Conservation (phyloP, 1,140 invertebrate species). For the Trichoplusia ni region DNA sequence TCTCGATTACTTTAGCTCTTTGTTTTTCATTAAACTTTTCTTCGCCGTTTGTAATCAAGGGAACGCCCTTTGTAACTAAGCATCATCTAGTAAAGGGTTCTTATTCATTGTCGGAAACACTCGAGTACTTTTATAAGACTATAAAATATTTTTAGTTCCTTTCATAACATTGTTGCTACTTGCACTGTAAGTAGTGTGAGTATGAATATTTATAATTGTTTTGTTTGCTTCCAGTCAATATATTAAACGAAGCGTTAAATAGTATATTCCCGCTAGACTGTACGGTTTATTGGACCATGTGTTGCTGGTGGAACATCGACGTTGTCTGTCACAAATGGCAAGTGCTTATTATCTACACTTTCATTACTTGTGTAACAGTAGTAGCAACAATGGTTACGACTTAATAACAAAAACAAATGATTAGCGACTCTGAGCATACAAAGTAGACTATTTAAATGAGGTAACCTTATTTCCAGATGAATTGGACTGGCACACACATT, state of each 20-base stretch:
- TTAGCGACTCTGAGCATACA: too few relatives aligned
- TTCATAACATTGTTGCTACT: neutral
- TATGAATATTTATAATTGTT: slow-evolving; percentile 24
- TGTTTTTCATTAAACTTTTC: slow-evolving; percentile 78
- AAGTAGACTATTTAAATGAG: too few relatives aligned
- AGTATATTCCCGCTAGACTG: slow-evolving; percentile 19
- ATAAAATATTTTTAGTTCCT: neutral
- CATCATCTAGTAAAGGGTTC: slow-evolving; percentile 7
- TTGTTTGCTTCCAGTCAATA: slow-evolving; percentile 11
- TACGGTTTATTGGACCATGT: slow-evolving; percentile 10
- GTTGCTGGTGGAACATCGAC: neutral
- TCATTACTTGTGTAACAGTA: too few relatives aligned
- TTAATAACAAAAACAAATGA: too few relatives aligned
- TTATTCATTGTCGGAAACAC: neutral
- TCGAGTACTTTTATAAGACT: neutral
- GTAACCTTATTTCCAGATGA: too few relatives aligned
- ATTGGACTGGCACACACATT: neutral
- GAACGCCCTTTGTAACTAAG: slow-evolving; percentile 39
- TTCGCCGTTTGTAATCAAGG: slow-evolving; percentile 45
- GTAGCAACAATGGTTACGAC: too few relatives aligned
- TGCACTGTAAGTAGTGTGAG: neutral
- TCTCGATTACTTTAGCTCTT: slow-evolving; percentile 77
- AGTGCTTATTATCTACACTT: too few relatives aligned
- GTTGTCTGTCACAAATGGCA: neutral
- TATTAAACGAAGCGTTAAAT: slow-evolving; percentile 30